Percentiles rank a stretch among this genome's conserved stretches.
Conservation (phyloP, 2,797 vertebrate species). For the Setipinna tenuifilis region DNA sequence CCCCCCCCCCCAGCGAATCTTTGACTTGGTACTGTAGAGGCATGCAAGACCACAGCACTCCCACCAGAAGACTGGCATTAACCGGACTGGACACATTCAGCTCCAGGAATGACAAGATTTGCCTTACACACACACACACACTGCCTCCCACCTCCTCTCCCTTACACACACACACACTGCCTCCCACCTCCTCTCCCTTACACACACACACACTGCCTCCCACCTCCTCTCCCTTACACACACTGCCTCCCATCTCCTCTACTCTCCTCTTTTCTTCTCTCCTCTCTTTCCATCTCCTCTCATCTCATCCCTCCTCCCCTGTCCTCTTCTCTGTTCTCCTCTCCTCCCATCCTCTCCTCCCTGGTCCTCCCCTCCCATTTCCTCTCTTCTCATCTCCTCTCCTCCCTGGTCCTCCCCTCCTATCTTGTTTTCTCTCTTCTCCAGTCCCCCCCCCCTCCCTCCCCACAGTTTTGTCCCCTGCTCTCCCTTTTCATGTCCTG, state of each 20-base stretch:
- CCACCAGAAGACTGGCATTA: not conserved
- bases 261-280: not conserved
- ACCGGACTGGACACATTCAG: not conserved
- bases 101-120: slow-evolving; percentile 59
- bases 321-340: not conserved
- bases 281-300: slow-evolving; percentile 12
- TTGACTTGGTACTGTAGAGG: slow-evolving; percentile 52
- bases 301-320: slow-evolving; percentile 32
- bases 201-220: not conserved
- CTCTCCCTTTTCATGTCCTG: no score
- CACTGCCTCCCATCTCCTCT: not conserved
- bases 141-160: not conserved
- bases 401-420: not conserved
- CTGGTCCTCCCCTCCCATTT: not conserved
- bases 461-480: no score
- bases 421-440: not conserved
- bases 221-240: not conserved
- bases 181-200: not conserved
- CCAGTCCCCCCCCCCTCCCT: no score
- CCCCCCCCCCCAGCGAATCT: slow-evolving; percentile 46
- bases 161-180: not conserved
- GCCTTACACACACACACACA: slow-evolving; percentile 16
- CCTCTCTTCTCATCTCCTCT: not conserved
- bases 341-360: not conserved
- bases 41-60: not conserved